These are phyloP conservation scores for Belgica antarctica DNA, from an alignment of 2,888 invertebrate genomes.

Conservation along the genomic window DNA sequence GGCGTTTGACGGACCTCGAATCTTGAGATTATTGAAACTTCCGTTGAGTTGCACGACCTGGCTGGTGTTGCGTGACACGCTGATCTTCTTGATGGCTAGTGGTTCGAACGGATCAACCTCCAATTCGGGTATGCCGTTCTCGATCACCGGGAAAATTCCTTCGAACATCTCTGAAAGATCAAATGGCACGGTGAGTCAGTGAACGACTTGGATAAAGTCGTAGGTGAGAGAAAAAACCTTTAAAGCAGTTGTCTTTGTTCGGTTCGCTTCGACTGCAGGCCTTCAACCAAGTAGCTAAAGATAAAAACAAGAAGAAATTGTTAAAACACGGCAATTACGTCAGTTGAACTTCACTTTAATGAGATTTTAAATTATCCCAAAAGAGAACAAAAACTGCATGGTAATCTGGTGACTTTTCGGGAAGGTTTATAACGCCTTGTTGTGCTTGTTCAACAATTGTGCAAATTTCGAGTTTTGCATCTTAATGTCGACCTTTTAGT, in stretches of 20 bases:
- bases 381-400: no score
- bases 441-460: no score
- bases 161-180: slow-evolving; percentile 54
- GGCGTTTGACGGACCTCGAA: slow-evolving; percentile 61
- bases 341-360: no score
- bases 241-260: slow-evolving; percentile 58
- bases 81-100: slow-evolving; percentile 57
- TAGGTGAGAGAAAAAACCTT: slow-evolving; percentile 44
- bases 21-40: slow-evolving; percentile 59
- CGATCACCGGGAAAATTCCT: slow-evolving; percentile 59
- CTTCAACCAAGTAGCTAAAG: slow-evolving; percentile 58
- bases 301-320: neutral
- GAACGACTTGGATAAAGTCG: neutral
- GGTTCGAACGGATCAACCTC: slow-evolving; percentile 62
- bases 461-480: no score
- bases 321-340: no score
- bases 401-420: no score
- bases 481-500: no score
- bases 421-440: no score
- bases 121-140: slow-evolving; percentile 61
- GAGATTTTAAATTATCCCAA: no score
- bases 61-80: slow-evolving; percentile 60
- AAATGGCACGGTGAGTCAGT: neutral
- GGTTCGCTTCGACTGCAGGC: slow-evolving; percentile 58
- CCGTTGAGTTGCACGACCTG: slow-evolving; percentile 58